Evolutionary conservation across 2,113 vertebrate species (phyloP).

Genomic region (Callocephalon fimbriatum): DNA sequence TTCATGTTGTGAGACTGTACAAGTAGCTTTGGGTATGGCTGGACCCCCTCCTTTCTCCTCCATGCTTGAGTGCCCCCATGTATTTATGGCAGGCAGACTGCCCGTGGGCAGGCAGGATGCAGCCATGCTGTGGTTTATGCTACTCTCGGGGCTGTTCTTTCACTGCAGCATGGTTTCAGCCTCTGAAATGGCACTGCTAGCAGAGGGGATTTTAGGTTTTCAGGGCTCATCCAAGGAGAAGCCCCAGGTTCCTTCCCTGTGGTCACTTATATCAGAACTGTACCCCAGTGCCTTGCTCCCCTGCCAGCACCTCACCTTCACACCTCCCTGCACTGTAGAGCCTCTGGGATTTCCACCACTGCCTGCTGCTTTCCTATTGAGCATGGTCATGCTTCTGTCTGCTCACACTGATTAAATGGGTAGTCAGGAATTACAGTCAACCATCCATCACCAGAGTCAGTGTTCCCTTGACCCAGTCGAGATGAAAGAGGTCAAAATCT

Average conservation of each 20-base stretch:
- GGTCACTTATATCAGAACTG: not conserved
- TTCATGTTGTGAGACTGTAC: not conserved
- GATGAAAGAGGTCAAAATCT: not conserved
- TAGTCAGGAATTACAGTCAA: slow-evolving; percentile 42
- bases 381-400: not conserved
- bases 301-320: not conserved
- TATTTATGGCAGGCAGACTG: slow-evolving; percentile 38
- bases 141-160: not conserved
- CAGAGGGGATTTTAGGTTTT: not conserved
- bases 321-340: not conserved
- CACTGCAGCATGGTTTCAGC: not conserved
- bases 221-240: not conserved
- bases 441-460: slow-evolving; percentile 2
- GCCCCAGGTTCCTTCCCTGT: not conserved
- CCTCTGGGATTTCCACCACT: not conserved
- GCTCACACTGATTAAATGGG: slow-evolving; percentile 2
- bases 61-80: not conserved
- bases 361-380: not conserved
- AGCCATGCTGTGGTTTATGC: not conserved
- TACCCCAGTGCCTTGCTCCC: not conserved
- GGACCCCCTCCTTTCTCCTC: not conserved
- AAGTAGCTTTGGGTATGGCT: not conserved
- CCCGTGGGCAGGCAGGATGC: not conserved
- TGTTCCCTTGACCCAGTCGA: slow-evolving; percentile 13
- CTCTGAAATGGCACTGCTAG: not conserved